Evolutionary conservation across 1,140 invertebrate genomes (phyloP).

Genomic region (Drosophila cardini): DNA sequence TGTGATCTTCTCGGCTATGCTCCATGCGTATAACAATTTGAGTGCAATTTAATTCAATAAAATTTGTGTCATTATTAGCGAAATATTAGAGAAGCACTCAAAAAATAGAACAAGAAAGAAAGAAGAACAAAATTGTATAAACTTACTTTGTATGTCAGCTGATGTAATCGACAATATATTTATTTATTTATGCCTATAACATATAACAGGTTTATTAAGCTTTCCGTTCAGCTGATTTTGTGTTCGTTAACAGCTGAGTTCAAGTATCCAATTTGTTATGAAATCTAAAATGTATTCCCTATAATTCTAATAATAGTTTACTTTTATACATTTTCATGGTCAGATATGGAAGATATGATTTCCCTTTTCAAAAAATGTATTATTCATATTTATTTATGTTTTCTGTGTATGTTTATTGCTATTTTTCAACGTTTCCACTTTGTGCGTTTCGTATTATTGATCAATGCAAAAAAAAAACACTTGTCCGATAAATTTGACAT

Average conservation of each 20-base stretch:
- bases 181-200: not conserved
- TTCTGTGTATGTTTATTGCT: not conserved
- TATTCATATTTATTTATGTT: constrained; percentile 2
- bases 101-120: not conserved
- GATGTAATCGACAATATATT: not conserved
- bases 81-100: constrained; percentile 29
- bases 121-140: not conserved
- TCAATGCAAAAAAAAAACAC: constrained; percentile 25
- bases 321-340: not conserved
- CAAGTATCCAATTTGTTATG: not conserved
- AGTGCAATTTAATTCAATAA: constrained; percentile 51
- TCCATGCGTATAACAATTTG: not conserved
- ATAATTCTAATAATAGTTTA: too few relatives aligned
- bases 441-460: constrained; percentile 27
- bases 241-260: constrained; percentile 26
- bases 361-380: constrained; percentile 8
- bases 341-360: not conserved
- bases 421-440: constrained; percentile 27
- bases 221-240: constrained; percentile 34
- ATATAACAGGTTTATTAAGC: not conserved
- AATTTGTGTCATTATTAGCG: constrained; percentile 32
- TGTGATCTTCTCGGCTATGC: not conserved
- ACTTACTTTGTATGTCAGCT: not conserved
- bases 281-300: not conserved
- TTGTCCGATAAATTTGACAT: constrained; percentile 26